These are phyloP conservation scores for Percopsis transmontana DNA, from an alignment of 2,113 vertebrate species.

Conservation along the genomic window DNA sequence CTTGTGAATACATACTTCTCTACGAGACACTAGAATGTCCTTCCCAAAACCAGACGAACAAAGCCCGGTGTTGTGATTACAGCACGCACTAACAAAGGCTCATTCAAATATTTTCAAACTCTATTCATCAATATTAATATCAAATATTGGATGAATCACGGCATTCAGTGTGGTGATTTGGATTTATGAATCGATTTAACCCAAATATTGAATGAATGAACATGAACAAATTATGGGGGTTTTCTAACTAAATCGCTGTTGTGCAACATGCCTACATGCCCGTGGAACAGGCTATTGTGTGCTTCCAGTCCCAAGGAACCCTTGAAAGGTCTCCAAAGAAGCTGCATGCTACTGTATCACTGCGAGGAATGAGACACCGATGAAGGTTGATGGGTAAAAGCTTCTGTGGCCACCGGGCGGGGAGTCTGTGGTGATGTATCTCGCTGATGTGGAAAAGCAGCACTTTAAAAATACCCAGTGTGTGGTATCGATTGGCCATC, in stretches of 20 bases:
- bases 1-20: too few species aligned
- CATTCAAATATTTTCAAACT: too few species aligned
- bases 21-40: too few species aligned
- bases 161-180: too few species aligned
- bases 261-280: conserved; percentile 32
- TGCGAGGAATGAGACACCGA: conserved; percentile 24
- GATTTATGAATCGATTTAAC: too few species aligned
- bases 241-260: background rate
- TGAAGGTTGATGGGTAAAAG: conserved; percentile 42
- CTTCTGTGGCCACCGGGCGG: conserved; percentile 14
- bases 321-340: conserved; percentile 30
- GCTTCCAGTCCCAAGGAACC: conserved; percentile 33
- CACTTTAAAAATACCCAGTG: conserved; percentile 42
- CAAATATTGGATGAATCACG: too few species aligned
- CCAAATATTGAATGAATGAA: too few species aligned
- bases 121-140: too few species aligned
- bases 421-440: conserved; percentile 23
- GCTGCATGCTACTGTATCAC: background rate
- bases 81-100: too few species aligned
- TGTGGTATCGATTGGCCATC: conserved; percentile 48
- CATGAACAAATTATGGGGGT: too few species aligned
- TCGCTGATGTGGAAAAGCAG: conserved; percentile 54
- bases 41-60: too few species aligned
- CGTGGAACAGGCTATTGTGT: conserved; percentile 33
- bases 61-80: too few species aligned